Evolutionary conservation across 1,140 invertebrate species (phyloP).

Genomic region (Antheraea pernyi): DNA sequence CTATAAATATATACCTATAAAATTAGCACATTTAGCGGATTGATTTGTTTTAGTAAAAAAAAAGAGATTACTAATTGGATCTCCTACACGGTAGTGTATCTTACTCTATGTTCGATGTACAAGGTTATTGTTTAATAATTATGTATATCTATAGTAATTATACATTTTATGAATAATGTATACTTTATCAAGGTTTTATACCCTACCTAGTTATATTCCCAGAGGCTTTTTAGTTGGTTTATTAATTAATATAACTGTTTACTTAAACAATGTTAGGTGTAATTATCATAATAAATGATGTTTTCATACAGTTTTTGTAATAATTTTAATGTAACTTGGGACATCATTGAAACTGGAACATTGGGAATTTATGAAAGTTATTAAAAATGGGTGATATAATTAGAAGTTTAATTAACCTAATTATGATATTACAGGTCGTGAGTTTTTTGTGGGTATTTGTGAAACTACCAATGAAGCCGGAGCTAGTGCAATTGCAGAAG

Average conservation of each 20-base stretch:
- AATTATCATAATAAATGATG: background rate
- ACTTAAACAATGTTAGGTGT: background rate
- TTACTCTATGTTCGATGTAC: too few species aligned
- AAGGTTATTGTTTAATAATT: too few species aligned
- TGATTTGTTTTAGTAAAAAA: too few species aligned
- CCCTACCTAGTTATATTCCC: background rate
- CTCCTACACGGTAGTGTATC: too few species aligned
- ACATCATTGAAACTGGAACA: background rate
- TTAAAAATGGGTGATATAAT: background rate
- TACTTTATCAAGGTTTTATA: too few species aligned
- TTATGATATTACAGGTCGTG: slow-evolving; percentile 83
- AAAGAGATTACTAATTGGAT: too few species aligned
- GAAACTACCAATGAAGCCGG: slow-evolving; percentile 94
- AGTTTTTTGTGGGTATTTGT: slow-evolving; percentile 97
- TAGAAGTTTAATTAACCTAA: background rate
- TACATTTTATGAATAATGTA: too few species aligned
- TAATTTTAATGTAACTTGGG: background rate
- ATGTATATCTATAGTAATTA: too few species aligned
- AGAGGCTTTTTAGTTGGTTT: background rate
- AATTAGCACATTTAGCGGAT: too few species aligned
- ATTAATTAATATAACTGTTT: background rate
- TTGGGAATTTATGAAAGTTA: background rate
- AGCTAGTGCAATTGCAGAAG: slow-evolving; percentile 93
- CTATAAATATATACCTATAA: too few species aligned
- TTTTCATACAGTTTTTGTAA: too few species aligned